Conservation (phyloP, 2,113 vertebrate genomes). For the Gorilla gorilla region DNA sequence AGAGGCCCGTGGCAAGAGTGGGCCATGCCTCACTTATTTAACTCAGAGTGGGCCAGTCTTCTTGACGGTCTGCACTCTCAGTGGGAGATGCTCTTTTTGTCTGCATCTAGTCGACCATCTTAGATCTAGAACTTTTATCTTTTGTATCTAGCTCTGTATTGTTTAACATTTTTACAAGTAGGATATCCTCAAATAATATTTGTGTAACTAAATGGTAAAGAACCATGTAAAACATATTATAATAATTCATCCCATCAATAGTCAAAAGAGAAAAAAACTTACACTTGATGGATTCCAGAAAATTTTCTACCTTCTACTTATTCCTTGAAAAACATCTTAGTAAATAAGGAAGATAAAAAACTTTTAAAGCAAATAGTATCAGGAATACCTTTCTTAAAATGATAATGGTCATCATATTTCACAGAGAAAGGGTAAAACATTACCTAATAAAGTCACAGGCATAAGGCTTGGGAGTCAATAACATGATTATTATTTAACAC, state of each 20-base stretch:
- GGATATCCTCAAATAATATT: neutral
- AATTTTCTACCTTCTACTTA: neutral
- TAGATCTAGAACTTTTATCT: neutral
- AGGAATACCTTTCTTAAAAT: neutral
- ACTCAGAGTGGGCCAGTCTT: too few species aligned
- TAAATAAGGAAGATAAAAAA: neutral
- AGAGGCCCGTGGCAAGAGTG: too few species aligned
- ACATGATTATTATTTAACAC: neutral
- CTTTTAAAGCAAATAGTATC: neutral
- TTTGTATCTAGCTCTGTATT: neutral
- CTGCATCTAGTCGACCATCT: too few species aligned
- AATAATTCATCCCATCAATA: neutral
- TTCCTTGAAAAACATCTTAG: neutral
- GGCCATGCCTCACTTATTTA: too few species aligned
- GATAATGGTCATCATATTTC: neutral
- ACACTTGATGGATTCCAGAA: neutral
- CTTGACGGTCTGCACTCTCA: too few species aligned
- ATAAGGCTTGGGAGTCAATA: neutral
- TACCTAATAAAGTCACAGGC: neutral
- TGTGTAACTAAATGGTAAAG: neutral
- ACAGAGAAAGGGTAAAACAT: neutral
- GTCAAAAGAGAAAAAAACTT: neutral
- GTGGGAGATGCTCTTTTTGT: too few species aligned
- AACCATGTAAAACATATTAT: neutral
- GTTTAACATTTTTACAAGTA: neutral